A percentile compares a stretch with the other conserved stretches of the same genome.
phyloP scores from a whole-genome alignment of 2,888 invertebrate genomes.

The Beris chalybata region DNA sequence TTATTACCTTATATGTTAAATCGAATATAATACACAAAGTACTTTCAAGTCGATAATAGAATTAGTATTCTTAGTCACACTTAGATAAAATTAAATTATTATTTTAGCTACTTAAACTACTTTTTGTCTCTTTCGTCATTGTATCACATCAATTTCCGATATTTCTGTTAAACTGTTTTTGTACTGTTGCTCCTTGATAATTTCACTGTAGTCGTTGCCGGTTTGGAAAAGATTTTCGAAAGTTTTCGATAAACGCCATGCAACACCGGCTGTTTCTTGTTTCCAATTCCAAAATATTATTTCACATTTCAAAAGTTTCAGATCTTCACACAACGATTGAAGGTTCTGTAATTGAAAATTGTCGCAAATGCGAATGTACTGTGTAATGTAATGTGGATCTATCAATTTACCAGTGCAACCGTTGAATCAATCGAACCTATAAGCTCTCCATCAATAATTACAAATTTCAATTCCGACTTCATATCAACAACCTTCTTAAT shows the following conservation, averaged over 20 bases:
- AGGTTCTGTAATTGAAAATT: constrained; percentile 57
- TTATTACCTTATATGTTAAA: no score
- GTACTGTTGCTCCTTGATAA: neutral
- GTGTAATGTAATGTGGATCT: no score
- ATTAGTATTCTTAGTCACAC: no score
- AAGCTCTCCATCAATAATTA: constrained; percentile 75
- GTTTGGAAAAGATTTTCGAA: constrained; percentile 22
- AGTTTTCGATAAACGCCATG: constrained; percentile 10
- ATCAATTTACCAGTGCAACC: constrained; percentile 60
- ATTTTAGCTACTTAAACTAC: neutral
- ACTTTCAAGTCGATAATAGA: no score
- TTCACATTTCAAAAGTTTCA: constrained; percentile 58
- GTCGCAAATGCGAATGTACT: no score
- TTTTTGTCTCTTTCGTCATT: no score
- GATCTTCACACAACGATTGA: constrained; percentile 59
- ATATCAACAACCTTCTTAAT: constrained; percentile 63
- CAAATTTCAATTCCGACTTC: constrained; percentile 60
- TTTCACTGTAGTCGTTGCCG: constrained; percentile 5
- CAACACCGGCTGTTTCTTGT: constrained; percentile 50
- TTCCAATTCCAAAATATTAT: constrained; percentile 60
- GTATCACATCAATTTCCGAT: neutral
- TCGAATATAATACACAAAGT: no score
- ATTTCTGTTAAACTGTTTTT: neutral
- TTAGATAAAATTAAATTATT: no score
- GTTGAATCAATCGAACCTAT: constrained; percentile 64